phyloP scores from a whole-genome alignment of 2,888 invertebrate species.

The Plutella xylostella region DNA sequence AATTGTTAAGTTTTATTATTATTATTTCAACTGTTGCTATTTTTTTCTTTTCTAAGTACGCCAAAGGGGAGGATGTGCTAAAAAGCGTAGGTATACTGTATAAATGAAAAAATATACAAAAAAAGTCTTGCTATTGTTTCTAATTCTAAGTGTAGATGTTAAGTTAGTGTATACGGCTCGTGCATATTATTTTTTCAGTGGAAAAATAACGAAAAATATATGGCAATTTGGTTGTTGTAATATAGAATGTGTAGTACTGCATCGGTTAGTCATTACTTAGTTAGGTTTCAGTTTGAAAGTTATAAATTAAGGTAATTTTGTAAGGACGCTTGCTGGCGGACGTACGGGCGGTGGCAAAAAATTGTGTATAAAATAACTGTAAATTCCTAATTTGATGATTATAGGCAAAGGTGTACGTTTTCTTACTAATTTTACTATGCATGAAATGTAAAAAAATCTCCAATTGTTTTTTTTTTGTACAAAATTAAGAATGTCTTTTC shows the following conservation, averaged over 20 bases:
- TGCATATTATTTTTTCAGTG: constrained; percentile 8
- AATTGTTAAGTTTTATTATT: constrained; percentile 60
- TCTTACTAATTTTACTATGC: neutral
- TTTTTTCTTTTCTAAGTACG: constrained; percentile 51
- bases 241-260: constrained; percentile 23
- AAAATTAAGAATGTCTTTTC: neutral
- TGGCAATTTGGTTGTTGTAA: constrained; percentile 53
- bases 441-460: constrained; percentile 3
- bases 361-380: neutral
- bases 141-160: constrained; percentile 3
- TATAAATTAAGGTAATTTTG: constrained; percentile 40
- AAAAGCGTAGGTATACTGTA: constrained; percentile 41
- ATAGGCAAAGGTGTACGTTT: no score
- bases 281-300: constrained; percentile 22
- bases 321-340: constrained; percentile 40
- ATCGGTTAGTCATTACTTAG: constrained; percentile 23
- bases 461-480: neutral
- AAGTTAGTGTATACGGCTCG: neutral
- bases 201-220: constrained; percentile 2
- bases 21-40: constrained; percentile 47
- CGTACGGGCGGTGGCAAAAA: constrained; percentile 18
- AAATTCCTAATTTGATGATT: neutral
- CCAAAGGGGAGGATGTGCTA: constrained; percentile 55
- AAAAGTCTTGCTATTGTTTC: constrained; percentile 48
- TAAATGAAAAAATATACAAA: constrained; percentile 31